These are phyloP conservation scores for Coccyzus lansbergi DNA, from an alignment of 2,797 vertebrate genomes.

Conservation along the genomic window DNA sequence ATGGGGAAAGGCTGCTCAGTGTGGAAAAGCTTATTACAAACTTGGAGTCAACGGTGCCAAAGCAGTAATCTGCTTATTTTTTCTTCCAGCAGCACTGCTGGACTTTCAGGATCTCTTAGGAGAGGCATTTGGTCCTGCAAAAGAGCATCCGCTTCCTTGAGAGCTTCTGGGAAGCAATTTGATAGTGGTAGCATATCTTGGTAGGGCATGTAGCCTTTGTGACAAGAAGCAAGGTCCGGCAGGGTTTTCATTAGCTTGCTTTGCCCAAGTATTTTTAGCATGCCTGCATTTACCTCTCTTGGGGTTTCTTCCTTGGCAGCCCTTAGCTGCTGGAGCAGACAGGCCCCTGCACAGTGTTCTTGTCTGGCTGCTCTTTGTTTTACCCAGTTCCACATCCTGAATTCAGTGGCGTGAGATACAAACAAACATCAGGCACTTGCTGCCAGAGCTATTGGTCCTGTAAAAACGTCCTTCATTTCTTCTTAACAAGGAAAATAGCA, in stretches of 20 bases:
- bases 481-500: not conserved
- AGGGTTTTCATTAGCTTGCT: conserved; percentile 1
- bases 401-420: not conserved
- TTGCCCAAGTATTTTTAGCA: conserved; percentile 41
- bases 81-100: not conserved
- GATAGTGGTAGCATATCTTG: not conserved
- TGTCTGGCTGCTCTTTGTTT: not conserved
- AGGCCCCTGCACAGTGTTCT: not conserved
- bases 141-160: not conserved
- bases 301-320: not conserved
- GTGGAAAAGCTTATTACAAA: not conserved
- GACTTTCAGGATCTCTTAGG: not conserved
- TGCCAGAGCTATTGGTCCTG: conserved; percentile 5
- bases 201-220: not conserved
- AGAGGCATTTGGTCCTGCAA: not conserved
- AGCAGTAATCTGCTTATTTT: conserved; percentile 1
- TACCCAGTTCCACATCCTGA: not conserved
- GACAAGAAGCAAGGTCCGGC: not conserved
- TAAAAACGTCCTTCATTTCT: not conserved
- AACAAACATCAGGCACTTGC: not conserved
- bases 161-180: not conserved
- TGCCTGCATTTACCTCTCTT: not conserved
- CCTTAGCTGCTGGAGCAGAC: not conserved
- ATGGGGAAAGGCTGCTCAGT: not conserved
- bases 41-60: not conserved